Percentiles rank a stretch among this genome's conserved stretches.
These are phyloP conservation scores for Seriola rivoliana DNA, from an alignment of 2,113 vertebrate genomes.

Conservation along the genomic window DNA sequence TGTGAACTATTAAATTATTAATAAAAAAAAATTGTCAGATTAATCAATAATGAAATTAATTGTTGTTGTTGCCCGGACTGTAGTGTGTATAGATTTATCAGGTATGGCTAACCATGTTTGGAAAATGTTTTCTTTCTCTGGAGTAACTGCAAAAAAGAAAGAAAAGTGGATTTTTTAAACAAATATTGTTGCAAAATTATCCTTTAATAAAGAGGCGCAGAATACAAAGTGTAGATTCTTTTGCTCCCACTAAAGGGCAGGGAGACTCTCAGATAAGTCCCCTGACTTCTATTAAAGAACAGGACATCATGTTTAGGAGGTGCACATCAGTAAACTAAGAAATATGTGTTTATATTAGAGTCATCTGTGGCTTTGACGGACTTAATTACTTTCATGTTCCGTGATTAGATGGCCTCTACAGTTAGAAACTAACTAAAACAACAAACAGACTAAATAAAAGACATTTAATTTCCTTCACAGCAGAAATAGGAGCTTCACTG, in stretches of 20 bases:
- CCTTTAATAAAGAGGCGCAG: neutral
- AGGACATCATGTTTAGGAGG: neutral
- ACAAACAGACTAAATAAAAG: neutral
- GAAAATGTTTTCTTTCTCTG: no score
- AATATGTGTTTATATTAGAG: neutral
- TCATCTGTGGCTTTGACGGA: constrained; percentile 14
- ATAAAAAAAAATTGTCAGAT: neutral
- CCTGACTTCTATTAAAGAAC: neutral
- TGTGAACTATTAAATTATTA: neutral
- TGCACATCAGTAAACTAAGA: neutral
- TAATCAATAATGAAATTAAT: no score
- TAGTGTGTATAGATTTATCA: neutral
- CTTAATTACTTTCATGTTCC: neutral
- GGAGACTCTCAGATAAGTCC: neutral
- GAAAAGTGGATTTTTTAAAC: no score
- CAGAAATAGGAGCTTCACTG: neutral
- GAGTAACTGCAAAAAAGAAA: no score
- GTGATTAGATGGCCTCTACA: neutral
- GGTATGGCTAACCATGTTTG: neutral
- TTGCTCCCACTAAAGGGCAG: neutral
- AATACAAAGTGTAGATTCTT: neutral
- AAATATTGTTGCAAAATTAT: neutral
- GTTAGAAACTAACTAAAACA: neutral
- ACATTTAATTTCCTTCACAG: neutral
- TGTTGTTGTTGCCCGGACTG: no score